A percentile compares a stretch with the other conserved stretches of the same genome.
These are phyloP conservation scores for Schizopygopsis malacanthus DNA, from an alignment of 2,797 vertebrate species.

Conservation along the genomic window DNA sequence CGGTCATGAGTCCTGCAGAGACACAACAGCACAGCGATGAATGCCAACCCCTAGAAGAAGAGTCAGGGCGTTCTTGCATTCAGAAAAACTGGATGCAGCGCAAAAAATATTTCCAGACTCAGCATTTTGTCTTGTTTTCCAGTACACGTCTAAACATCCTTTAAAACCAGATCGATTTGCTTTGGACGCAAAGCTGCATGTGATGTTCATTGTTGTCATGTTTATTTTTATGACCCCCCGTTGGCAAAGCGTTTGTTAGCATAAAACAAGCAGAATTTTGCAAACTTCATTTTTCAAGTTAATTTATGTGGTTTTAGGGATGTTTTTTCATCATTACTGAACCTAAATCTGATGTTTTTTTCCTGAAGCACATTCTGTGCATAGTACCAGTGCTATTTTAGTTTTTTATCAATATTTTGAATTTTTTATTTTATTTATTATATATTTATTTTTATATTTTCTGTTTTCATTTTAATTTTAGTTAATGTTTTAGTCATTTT, in stretches of 20 bases:
- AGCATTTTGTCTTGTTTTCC: not conserved
- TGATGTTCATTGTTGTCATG: not conserved
- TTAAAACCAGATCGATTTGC: not conserved
- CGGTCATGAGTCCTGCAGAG: slow-evolving; percentile 54
- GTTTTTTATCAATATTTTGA: no score
- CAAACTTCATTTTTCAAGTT: not conserved
- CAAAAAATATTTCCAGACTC: not conserved
- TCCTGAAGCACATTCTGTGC: no score
- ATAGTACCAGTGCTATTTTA: no score
- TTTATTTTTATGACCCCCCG: not conserved
- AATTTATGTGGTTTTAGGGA: not conserved
- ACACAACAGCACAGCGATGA: slow-evolving; percentile 16
- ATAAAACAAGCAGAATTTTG: not conserved
- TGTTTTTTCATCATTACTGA: not conserved
- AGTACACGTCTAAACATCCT: slow-evolving; percentile 2
- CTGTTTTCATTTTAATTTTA: no score
- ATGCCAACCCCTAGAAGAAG: not conserved
- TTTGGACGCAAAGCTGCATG: not conserved
- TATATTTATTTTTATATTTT: no score
- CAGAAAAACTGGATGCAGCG: not conserved
- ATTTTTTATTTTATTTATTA: no score
- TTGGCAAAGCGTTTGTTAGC: not conserved
- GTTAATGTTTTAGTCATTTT: no score
- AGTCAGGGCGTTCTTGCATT: slow-evolving; percentile 11
- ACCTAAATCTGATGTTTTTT: no score